Percentiles rank a stretch among this genome's conserved stretches.
phyloP scores from a whole-genome alignment of 2,888 invertebrate genomes.

The Isotomurus palustris region DNA sequence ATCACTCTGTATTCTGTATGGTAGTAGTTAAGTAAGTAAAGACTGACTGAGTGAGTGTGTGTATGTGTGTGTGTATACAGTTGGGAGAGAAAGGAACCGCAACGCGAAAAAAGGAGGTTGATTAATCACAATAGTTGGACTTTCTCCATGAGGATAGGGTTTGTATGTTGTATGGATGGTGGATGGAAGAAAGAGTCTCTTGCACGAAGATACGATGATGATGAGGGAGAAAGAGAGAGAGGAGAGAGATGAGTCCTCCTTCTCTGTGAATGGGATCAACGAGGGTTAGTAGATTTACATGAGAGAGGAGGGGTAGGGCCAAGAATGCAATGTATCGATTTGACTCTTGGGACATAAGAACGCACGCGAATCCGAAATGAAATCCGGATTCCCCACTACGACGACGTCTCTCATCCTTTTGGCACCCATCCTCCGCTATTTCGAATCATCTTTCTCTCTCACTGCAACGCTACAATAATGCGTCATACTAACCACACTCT shows the following conservation, averaged over 20 bases:
- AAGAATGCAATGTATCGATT: conserved; percentile 46
- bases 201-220: too few relatives aligned
- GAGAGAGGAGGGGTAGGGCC: conserved; percentile 27
- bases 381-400: conserved; percentile 38
- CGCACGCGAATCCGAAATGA: conserved; percentile 43
- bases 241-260: too few relatives aligned
- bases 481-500: not conserved
- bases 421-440: conserved; percentile 26
- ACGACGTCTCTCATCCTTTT: conserved; percentile 33
- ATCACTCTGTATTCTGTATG: conserved; percentile 2
- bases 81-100: conserved; percentile 8
- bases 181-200: too few relatives aligned
- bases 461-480: not conserved
- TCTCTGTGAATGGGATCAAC: conserved; percentile 6
- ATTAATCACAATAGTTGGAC: conserved; percentile 8
- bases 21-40: not conserved
- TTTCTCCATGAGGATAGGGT: conserved; percentile 10
- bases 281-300: conserved; percentile 16
- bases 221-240: too few relatives aligned
- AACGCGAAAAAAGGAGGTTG: conserved; percentile 14
- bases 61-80: not conserved
- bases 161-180: too few relatives aligned
- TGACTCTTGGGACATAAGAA: conserved; percentile 45
- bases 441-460: not conserved
- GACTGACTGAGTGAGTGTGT: too few relatives aligned